Base-by-base conservation (phyloP, 2,797 vertebrate species). In the Myiothlypis coronata region DNA sequence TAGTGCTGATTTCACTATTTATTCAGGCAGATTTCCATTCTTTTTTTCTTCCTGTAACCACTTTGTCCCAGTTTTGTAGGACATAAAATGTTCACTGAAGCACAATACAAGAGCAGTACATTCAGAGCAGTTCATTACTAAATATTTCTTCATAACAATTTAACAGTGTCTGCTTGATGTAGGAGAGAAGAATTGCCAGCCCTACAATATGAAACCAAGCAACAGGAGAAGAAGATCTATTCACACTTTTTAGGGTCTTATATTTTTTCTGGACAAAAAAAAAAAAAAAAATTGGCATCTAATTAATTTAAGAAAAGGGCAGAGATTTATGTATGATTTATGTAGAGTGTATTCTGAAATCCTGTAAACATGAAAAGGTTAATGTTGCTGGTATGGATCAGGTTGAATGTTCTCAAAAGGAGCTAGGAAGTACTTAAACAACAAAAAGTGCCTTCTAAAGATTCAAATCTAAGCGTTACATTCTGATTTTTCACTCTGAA, bases 1-100 rank as follows among this genome's bases (percentile, higher is more conserved):
- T 95, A 96, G 92, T 93, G 41, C 28, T 72, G 68, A 71, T 92
- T 96, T 95, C 95, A 81, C 49, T 89, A 70, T 89, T 92, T 94
- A 72, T 89, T 97, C 86, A 89, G 72, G 69, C 35, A 80, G 81
- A 95, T 27, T 86, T 78, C 22, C 92, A 61, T 97, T 95, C 52
- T 94, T 95, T 81, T 91, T 81, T 79, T 43, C 15, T 76, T 86
- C 37, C 19, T 56, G 16, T 56, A 90, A 80, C 21, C 14, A 76
- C 37, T 82, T 81, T 75, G 49, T 72, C 61, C 59, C 44, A 69
- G 71, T 82, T 90, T 70, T 79, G 11, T 75, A 60, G 34, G 44
- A 80, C 64, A 81, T 55, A 74, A 60, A 70, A 47, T 39, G 32
- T 56, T 53, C 47, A 57, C 17, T 90, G 52, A 91, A 82, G 46